Conservation (phyloP, 2,888 invertebrate species). For the Mesopsocus fuscifrons region DNA sequence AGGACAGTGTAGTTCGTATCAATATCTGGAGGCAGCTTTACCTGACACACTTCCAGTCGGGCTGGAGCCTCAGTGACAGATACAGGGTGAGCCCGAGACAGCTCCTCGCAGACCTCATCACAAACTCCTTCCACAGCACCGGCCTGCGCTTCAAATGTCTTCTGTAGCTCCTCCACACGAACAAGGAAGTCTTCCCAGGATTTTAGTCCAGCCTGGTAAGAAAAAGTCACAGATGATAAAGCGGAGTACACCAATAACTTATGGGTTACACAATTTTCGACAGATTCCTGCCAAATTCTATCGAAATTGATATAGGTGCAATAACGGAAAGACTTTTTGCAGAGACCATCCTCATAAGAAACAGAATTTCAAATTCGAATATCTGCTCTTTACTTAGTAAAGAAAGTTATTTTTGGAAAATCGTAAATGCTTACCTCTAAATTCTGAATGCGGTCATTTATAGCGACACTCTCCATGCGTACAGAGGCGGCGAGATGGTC, state of each 20-base stretch:
- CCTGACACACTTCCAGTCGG: conserved; percentile 32
- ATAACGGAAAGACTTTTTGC: too few relatives aligned
- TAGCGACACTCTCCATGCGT: conserved; percentile 61
- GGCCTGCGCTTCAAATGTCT: conserved; percentile 41
- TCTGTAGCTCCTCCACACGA: conserved; percentile 41
- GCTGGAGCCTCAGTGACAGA: conserved; percentile 42
- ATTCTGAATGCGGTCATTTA: conserved; percentile 57
- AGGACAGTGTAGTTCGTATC: too few relatives aligned
- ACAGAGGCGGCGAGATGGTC: conserved; percentile 59
- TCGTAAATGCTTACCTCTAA: conserved; percentile 24
- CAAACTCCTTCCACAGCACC: conserved; percentile 39
- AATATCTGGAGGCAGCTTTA: too few relatives aligned
- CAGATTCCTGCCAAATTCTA: too few relatives aligned
- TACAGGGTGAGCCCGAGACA: conserved; percentile 25
- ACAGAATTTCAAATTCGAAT: too few relatives aligned
- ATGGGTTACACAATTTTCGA: too few relatives aligned
- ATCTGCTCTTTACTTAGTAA: too few relatives aligned
- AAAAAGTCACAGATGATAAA: too few relatives aligned
- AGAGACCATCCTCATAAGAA: too few relatives aligned
- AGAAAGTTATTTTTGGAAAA: too few relatives aligned
- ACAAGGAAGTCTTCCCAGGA: conserved; percentile 39
- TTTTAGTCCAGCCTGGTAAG: conserved; percentile 7
- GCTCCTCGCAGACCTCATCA: conserved; percentile 39
- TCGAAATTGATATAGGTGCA: too few relatives aligned
- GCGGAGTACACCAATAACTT: too few relatives aligned